phyloP scores from a whole-genome alignment of 2,797 vertebrate genomes.

The Chrosomus eos region DNA sequence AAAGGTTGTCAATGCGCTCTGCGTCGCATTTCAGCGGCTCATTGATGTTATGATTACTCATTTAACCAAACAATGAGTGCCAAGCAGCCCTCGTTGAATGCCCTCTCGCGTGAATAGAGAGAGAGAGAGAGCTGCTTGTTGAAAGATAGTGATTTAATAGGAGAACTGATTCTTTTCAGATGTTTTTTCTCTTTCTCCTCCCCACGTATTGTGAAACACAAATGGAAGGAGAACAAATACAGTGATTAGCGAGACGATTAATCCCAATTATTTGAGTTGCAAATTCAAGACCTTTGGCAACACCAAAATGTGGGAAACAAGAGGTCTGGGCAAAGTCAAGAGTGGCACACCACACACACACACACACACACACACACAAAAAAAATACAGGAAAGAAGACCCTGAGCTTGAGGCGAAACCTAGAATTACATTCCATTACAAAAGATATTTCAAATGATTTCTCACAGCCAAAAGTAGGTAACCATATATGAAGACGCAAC shows the following conservation, averaged over 20 bases:
- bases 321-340: conserved; percentile 69
- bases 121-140: conserved; percentile 68
- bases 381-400: conserved; percentile 3
- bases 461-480: background rate
- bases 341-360: too few relatives aligned
- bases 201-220: conserved; percentile 76
- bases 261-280: conserved; percentile 79
- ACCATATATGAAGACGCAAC: background rate
- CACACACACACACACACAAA: too few relatives aligned
- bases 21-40: conserved; percentile 69
- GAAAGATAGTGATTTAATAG: conserved; percentile 78
- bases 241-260: conserved; percentile 78
- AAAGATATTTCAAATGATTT: background rate
- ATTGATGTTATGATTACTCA: conserved; percentile 85
- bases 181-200: conserved; percentile 55
- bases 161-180: conserved; percentile 72
- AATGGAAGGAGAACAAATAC: conserved; percentile 77
- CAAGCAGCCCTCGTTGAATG: conserved; percentile 75
- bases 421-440: conserved; percentile 36
- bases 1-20: conserved; percentile 80
- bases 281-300: conserved; percentile 74
- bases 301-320: conserved; percentile 69
- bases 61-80: conserved; percentile 78
- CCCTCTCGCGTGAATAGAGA: conserved; percentile 72
- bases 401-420: conserved; percentile 20